These are phyloP conservation scores for Corythornis vintsioides DNA, from an alignment of 2,113 vertebrate species.

Conservation along the genomic window DNA sequence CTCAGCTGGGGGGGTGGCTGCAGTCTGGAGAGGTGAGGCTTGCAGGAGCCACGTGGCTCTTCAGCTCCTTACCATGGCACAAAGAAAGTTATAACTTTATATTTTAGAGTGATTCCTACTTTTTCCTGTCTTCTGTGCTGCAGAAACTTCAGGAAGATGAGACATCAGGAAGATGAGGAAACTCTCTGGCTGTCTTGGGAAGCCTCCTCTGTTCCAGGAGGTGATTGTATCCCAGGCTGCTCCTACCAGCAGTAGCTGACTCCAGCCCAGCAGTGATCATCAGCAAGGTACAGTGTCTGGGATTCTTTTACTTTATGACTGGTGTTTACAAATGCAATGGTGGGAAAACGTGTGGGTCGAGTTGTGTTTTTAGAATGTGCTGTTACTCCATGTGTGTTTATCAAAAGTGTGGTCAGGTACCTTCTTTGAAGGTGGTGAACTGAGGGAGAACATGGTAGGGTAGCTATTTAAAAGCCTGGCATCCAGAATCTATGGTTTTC, in stretches of 20 bases:
- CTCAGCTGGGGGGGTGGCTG: rapidly evolving
- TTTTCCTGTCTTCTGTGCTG: background rate
- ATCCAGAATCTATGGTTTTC: background rate
- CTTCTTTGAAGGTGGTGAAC: background rate
- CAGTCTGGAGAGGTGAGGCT: background rate
- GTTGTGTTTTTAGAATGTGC: background rate
- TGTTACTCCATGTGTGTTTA: background rate
- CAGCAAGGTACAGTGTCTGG: background rate
- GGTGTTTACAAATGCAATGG: background rate
- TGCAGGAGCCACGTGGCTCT: background rate
- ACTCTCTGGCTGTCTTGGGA: background rate
- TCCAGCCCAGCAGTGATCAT: background rate
- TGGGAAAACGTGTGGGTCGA: background rate
- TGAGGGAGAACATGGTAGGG: background rate
- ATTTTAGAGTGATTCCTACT: background rate
- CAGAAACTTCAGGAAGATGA: background rate
- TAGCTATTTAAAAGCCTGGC: background rate
- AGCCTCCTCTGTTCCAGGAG: background rate
- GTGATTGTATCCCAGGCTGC: background rate
- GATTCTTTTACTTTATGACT: background rate
- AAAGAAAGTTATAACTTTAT: background rate
- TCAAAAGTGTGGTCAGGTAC: background rate
- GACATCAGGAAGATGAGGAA: background rate
- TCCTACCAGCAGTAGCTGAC: background rate
- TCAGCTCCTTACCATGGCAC: background rate